A percentile compares a stretch with the other conserved stretches of the same genome.
Conservation (phyloP, 2,888 invertebrate species). For the Choristoneura rosaceana region DNA sequence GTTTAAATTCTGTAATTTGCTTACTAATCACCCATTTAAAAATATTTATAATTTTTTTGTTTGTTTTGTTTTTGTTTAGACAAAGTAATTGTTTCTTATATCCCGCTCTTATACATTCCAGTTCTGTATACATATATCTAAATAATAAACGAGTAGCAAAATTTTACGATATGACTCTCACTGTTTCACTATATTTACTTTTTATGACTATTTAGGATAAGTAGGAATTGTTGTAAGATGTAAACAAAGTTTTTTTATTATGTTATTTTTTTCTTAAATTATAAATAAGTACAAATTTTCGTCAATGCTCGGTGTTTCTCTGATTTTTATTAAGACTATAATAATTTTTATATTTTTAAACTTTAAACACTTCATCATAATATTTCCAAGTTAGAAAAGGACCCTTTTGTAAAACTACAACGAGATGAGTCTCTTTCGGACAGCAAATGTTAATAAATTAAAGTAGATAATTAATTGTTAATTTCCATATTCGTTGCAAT, state of each 20-base stretch:
- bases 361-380: not conserved
- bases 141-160: slow-evolving; percentile 64
- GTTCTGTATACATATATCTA: slow-evolving; percentile 64
- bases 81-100: not conserved
- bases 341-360: not conserved
- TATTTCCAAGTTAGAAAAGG: not conserved
- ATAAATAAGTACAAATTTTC: slow-evolving; percentile 32
- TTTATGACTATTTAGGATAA: slow-evolving; percentile 61
- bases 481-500: not conserved
- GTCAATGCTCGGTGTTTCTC: slow-evolving; percentile 41
- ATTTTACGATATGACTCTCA: slow-evolving; percentile 75
- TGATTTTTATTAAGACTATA: not conserved
- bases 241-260: not conserved
- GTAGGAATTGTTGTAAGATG: slow-evolving; percentile 50
- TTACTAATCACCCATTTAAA: not conserved
- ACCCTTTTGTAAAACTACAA: not conserved
- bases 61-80: not conserved
- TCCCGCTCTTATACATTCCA: slow-evolving; percentile 68
- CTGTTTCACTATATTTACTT: slow-evolving; percentile 73
- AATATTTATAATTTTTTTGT: not conserved
- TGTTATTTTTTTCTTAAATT: not conserved
- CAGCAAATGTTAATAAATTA: not conserved
- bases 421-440: not conserved
- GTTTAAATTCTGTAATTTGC: not conserved
- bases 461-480: not conserved